Conservation (phyloP, 35 echinoderm and acorn worm species). For the Nesometra sesokonis region DNA sequence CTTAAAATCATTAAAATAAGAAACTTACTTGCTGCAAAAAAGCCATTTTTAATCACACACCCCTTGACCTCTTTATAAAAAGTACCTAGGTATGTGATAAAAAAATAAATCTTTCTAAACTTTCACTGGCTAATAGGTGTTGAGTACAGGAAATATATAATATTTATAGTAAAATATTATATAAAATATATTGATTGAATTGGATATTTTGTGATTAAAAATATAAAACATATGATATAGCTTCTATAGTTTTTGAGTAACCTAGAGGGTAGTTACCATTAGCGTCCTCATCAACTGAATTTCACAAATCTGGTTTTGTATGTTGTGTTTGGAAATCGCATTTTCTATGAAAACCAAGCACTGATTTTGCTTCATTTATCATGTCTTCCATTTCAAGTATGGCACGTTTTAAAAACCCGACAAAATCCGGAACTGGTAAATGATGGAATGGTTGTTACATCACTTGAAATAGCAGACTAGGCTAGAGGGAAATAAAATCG, state of each 20-base stretch:
- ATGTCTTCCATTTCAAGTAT: slow-evolving; percentile 93
- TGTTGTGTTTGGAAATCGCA: not conserved
- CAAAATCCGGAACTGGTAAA: slow-evolving; percentile 61
- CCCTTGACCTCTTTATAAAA: not conserved
- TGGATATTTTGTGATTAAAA: not conserved
- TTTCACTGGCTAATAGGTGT: too few relatives aligned
- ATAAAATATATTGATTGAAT: not conserved
- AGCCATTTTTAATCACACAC: not conserved
- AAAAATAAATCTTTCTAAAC: too few relatives aligned
- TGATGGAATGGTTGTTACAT: not conserved
- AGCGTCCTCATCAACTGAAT: not conserved
- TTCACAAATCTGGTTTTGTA: not conserved
- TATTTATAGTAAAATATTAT: not conserved
- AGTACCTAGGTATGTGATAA: too few relatives aligned
- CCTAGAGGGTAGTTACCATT: not conserved
- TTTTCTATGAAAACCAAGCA: not conserved
- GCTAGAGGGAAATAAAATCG: not conserved
- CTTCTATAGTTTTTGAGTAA: not conserved
- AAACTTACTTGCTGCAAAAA: not conserved
- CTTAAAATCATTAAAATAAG: too few relatives aligned
- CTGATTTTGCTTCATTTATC: not conserved
- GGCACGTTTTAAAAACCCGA: slow-evolving; percentile 75
- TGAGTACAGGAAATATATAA: too few relatives aligned
- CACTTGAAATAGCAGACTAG: not conserved
- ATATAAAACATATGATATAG: not conserved